These are phyloP conservation scores for Anser brachyrhynchus DNA, from an alignment of 2,113 vertebrate genomes.

Conservation along the genomic window DNA sequence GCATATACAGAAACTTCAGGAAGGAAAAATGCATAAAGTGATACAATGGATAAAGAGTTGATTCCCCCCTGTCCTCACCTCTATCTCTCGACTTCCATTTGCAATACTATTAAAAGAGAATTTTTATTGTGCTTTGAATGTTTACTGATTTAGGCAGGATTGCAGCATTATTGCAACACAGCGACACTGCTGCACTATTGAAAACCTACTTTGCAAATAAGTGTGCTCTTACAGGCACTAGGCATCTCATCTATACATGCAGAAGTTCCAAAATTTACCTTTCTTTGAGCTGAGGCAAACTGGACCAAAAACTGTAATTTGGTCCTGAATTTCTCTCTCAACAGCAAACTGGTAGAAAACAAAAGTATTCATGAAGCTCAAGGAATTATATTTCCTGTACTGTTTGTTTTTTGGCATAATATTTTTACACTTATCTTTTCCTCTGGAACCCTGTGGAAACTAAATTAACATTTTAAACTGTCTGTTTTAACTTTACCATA, in stretches of 20 bases:
- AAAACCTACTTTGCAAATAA: background rate
- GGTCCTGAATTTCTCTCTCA: background rate
- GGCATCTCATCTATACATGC: fast-evolving
- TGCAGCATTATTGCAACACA: background rate
- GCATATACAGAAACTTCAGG: background rate
- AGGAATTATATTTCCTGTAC: background rate
- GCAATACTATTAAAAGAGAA: background rate
- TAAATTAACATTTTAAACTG: slow-evolving; percentile 63
- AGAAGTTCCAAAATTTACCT: background rate
- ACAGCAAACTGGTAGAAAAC: background rate
- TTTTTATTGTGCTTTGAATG: background rate
- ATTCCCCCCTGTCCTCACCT: background rate
- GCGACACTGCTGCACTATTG: background rate
- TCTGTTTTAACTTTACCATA: slow-evolving; percentile 46
- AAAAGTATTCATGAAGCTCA: background rate
- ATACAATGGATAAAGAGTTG: background rate
- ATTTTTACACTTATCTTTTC: slow-evolving; percentile 25
- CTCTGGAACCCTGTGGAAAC: slow-evolving; percentile 11
- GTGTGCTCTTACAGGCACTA: background rate
- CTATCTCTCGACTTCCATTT: background rate
- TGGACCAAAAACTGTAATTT: background rate
- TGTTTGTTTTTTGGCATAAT: background rate
- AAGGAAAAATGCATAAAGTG: background rate
- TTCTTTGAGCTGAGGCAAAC: background rate
- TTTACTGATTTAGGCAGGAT: background rate